These are phyloP conservation scores for Spatula versicolor DNA, from an alignment of 2,797 vertebrate species.

Conservation along the genomic window DNA sequence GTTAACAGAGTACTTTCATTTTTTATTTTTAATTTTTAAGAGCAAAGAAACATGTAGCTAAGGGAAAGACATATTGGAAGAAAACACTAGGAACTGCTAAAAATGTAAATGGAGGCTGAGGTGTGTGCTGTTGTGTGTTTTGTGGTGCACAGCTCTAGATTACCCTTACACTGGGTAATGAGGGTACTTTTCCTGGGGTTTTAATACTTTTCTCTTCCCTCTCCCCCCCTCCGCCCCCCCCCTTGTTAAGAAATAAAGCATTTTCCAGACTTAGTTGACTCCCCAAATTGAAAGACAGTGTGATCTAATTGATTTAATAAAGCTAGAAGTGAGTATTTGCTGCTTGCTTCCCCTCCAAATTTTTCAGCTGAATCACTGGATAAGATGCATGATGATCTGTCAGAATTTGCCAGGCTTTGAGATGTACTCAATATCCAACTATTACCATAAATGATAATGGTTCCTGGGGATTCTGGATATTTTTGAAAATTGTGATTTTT, in stretches of 20 bases:
- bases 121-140: not conserved
- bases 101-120: not conserved
- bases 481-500: not conserved
- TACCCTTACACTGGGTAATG: not conserved
- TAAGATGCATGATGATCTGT: not conserved
- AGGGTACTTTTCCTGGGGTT: not conserved
- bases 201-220: not conserved
- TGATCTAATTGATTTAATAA: not conserved
- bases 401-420: not conserved
- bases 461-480: not conserved
- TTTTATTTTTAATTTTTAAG: not conserved
- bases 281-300: not conserved
- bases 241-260: not conserved
- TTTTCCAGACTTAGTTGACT: not conserved
- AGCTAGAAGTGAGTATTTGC: not conserved
- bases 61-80: not conserved
- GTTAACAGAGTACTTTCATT: not conserved
- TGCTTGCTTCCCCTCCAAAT: not conserved
- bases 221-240: too few relatives aligned
- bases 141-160: not conserved
- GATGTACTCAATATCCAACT: not conserved
- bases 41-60: too few relatives aligned
- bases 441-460: not conserved
- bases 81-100: not conserved
- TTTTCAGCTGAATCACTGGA: not conserved